A percentile compares a stretch with the other conserved stretches of the same genome.
These are phyloP conservation scores for Callyntrura guangdongensis DNA, from an alignment of 2,888 invertebrate species.

Conservation along the genomic window DNA sequence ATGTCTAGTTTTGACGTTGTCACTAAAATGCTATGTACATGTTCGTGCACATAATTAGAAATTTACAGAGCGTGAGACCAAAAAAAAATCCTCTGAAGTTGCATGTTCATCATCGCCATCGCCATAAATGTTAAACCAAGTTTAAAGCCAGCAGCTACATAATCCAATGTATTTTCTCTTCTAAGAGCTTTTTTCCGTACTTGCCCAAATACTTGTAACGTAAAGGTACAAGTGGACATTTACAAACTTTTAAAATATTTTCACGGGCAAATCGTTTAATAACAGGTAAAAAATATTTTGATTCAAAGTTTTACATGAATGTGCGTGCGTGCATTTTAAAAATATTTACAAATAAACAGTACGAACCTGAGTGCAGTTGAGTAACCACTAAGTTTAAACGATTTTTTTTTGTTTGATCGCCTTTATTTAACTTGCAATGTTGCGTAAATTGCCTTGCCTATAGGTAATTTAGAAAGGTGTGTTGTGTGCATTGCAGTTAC, in stretches of 20 bases:
- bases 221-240: background rate
- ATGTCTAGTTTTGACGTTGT: conserved; percentile 52
- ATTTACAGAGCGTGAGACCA: conserved; percentile 78
- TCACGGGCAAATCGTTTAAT: conserved; percentile 42
- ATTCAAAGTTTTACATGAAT: conserved; percentile 14
- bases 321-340: background rate
- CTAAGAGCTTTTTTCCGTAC: background rate
- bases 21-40: conserved; percentile 21
- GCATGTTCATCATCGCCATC: conserved; percentile 40
- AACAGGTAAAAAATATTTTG: conserved; percentile 26
- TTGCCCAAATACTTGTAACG: background rate
- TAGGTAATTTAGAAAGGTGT: conserved; percentile 69
- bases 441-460: conserved; percentile 54
- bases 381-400: no score
- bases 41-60: conserved; percentile 45
- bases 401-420: background rate
- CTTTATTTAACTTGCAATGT: conserved; percentile 24
- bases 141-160: background rate
- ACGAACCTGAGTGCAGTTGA: no score
- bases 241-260: conserved; percentile 6
- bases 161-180: conserved; percentile 13
- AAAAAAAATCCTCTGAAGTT: conserved; percentile 42
- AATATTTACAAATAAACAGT: background rate
- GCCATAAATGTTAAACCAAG: conserved; percentile 36
- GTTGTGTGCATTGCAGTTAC: conserved; percentile 6